Evolutionary conservation across 2,888 invertebrate genomes (phyloP), one percentile per base, ranked within the genome.

Genomic region (Euplagia quadripunctaria): DNA sequence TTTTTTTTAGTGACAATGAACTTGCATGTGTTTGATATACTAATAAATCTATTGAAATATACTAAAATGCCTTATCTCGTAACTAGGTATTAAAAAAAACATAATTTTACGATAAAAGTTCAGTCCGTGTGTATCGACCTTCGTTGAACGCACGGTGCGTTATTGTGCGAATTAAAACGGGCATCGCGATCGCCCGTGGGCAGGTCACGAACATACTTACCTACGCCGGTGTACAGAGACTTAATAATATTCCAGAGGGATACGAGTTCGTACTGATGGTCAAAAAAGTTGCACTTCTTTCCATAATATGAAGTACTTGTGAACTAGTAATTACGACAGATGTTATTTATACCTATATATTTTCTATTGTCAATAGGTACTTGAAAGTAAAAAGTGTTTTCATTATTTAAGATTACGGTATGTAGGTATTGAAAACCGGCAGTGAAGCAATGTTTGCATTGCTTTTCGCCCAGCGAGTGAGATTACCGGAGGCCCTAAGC

Each of bases 111-210:
- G 0, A 8, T n/a, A 41, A 58, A 68, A 58, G 20, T 43, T 72
- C 74, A 64, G n/a, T 68, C 74, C 46, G 77, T 82, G 55, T 51
- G 17, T 14, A 71, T 42, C 68, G 64, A 41, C 31, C 58, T 31
- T 16, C 2, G 42, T 41, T 63, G 66, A 73, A 79, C 76, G 80
- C 86, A 87, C 86, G 83, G 88, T 92, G 92, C 92, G 90, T 92
- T 93, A 92, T 90, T 91, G 92, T 90, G 91, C 89, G 90, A 92
- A 92, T 92, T 91, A 92, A 92, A 89, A 91, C 88, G 88, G 88
- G 87, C 89, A 90, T 87, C 85, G 89, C 87, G 87, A 88, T 81
- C 87, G 87, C 89, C 85, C 79, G 85, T 86, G 88, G 91, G 86
- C 87, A 79, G 87, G 86, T 91, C 92, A 91, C 92, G 91, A 91